Evolutionary conservation across 1,140 invertebrate genomes (phyloP), one percentile per base, ranked within the genome.

Genomic region (Argopecten irradians): DNA sequence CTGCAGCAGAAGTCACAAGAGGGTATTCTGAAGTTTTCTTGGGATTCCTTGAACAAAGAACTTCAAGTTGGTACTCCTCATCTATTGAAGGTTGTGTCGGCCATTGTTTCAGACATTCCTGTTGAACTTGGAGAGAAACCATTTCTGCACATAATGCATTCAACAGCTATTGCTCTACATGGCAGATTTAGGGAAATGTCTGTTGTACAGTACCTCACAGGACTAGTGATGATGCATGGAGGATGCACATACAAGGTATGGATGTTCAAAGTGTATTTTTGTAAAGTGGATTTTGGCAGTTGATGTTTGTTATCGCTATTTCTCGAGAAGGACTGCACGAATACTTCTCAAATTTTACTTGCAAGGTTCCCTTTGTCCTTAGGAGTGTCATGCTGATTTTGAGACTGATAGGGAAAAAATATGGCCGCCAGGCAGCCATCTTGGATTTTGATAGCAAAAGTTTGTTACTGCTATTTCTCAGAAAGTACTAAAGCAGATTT

Each of bases 231-330:
- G n/a, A 84, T 71, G n/a, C 71, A 88, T 85, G 87, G 87, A 1
- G 87, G 83, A 85, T 88, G 87, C 55, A 85, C 83, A 39, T 34
- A 85, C 84, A 84, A 32, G 39, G 87, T 88, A 88, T 46, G 9
- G 46, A 19, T 46, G 36, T 39, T 5, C 36, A 39, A 39, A 39
- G 5, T 8, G 5, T 8, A 13, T 39, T 39, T 8, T 5, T 5
- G 13, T 39, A 39, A 39, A 8, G 5, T 8, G 13, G 5, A 5
- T 39, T 39, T 13, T 39, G 13, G 36, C 36, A 39, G 36, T 39
- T 5, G 13, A 13, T 5, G 36, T 8, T 8, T 39, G 13, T 8
- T 39, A 39, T 8, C 36, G 13, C 5, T 39, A 39, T 8, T 13
- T 39, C 13, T 13, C 13, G 5, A 8, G 5, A 13, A 13, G 13